phyloP scores from a whole-genome alignment of 2,888 invertebrate species.

The Macropis europaea region DNA sequence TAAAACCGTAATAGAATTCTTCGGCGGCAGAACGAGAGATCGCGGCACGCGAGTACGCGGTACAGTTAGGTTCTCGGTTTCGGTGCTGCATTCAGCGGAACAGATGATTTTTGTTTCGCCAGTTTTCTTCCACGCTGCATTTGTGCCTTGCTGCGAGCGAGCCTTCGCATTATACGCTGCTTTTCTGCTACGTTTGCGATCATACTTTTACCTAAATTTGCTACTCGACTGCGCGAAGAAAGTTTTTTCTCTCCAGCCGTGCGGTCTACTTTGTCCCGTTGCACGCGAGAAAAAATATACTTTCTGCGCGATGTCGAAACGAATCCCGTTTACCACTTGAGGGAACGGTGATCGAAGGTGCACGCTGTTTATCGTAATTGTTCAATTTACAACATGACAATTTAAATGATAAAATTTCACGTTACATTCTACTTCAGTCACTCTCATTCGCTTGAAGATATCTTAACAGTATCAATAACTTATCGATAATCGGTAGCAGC shows the following conservation, averaged over 20 bases:
- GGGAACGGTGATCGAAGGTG: too few relatives aligned
- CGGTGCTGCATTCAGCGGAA: conserved; percentile 24
- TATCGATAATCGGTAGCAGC: too few relatives aligned
- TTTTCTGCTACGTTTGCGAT: conserved; percentile 32
- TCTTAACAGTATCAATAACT: too few relatives aligned
- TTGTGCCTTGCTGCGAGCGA: not conserved
- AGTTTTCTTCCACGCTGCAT: conserved; percentile 6
- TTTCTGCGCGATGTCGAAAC: not conserved
- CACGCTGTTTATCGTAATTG: too few relatives aligned
- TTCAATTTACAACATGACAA: too few relatives aligned
- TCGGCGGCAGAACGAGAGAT: not conserved
- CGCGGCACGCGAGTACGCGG: not conserved
- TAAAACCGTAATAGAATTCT: conserved; percentile 19
- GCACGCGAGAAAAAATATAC: not conserved
- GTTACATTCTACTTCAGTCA: too few relatives aligned
- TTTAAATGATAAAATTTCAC: too few relatives aligned
- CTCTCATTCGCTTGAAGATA: too few relatives aligned
- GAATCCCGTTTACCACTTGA: not conserved
- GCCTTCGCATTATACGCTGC: not conserved
- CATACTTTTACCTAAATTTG: conserved; percentile 24
- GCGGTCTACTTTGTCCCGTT: not conserved
- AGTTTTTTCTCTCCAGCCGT: conserved; percentile 3
- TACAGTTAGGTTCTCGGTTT: conserved; percentile 30
- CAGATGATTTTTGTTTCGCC: conserved; percentile 14
- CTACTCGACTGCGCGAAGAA: conserved; percentile 17